Conservation (phyloP, 2,113 vertebrate genomes). For the Pao palembangensis region DNA sequence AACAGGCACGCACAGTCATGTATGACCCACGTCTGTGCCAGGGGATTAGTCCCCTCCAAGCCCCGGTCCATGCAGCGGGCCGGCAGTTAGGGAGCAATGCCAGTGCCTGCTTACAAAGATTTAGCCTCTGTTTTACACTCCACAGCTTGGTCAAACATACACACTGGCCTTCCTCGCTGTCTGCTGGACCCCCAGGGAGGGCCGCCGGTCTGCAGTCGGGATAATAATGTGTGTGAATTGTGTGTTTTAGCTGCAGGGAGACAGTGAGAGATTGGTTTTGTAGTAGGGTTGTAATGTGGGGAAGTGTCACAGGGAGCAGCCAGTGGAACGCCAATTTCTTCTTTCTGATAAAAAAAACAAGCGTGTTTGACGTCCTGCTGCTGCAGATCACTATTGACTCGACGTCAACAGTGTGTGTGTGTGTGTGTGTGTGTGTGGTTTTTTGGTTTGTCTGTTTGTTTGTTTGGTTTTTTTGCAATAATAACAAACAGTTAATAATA, state of each 20-base stretch:
- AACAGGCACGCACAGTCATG: constrained; percentile 43
- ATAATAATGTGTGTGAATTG: constrained; percentile 25
- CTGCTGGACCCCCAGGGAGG: constrained; percentile 19
- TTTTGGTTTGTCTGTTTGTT: too few relatives aligned
- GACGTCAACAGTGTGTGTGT: constrained; percentile 38
- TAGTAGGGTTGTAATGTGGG: constrained; percentile 22
- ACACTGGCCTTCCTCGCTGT: constrained; percentile 41
- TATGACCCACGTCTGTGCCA: constrained; percentile 53
- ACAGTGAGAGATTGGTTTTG: constrained; percentile 13
- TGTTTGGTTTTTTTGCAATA: too few relatives aligned
- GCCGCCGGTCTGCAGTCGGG: constrained; percentile 21
- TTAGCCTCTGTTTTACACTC: constrained; percentile 64
- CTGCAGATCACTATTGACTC: constrained; percentile 44
- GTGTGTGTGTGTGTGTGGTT: too few relatives aligned
- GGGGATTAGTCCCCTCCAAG: constrained; percentile 61
- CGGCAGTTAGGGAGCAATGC: constrained; percentile 57
- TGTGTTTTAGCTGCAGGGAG: constrained; percentile 14
- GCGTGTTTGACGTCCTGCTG: constrained; percentile 37
- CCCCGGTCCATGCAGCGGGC: constrained; percentile 50
- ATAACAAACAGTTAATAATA: too few relatives aligned
- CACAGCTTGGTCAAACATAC: constrained; percentile 47
- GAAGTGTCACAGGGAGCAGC: constrained; percentile 43
- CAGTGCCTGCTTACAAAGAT: constrained; percentile 69
- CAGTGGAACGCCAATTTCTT: constrained; percentile 30
- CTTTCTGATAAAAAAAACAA: constrained; percentile 56